phyloP scores from a whole-genome alignment of 2,113 vertebrate species.

The Caracal caracal region DNA sequence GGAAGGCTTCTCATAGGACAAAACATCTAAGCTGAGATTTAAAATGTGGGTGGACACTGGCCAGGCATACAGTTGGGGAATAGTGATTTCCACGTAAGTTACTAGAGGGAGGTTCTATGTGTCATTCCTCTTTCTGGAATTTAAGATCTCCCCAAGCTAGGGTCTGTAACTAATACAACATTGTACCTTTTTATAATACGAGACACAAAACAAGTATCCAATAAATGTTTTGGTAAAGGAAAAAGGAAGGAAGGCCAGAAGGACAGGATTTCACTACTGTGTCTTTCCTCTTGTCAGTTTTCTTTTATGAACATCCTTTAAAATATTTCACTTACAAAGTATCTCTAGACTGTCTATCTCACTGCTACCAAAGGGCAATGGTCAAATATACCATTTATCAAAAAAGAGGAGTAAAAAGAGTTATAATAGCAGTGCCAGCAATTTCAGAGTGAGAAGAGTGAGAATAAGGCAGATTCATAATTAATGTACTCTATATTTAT shows the following conservation, averaged over 20 bases:
- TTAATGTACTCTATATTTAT: constrained; percentile 72
- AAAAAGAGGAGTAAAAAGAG: constrained; percentile 47
- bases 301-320: neutral
- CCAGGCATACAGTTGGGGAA: neutral
- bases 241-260: neutral
- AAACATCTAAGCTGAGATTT: neutral
- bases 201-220: neutral
- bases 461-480: constrained; percentile 70
- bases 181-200: neutral
- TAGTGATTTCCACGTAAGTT: neutral
- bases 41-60: neutral
- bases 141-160: neutral
- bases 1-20: neutral
- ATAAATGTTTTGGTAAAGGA: neutral
- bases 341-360: neutral
- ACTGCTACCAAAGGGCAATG: constrained; percentile 35
- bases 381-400: constrained; percentile 49
- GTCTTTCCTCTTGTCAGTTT: constrained; percentile 1
- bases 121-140: neutral
- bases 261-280: neutral
- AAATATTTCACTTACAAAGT: constrained; percentile 4
- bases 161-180: neutral
- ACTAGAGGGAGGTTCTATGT: neutral
- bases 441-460: constrained; percentile 60
- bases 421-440: neutral